Conservation (phyloP, 2,113 vertebrate genomes). For the Vulpes lagopus region DNA sequence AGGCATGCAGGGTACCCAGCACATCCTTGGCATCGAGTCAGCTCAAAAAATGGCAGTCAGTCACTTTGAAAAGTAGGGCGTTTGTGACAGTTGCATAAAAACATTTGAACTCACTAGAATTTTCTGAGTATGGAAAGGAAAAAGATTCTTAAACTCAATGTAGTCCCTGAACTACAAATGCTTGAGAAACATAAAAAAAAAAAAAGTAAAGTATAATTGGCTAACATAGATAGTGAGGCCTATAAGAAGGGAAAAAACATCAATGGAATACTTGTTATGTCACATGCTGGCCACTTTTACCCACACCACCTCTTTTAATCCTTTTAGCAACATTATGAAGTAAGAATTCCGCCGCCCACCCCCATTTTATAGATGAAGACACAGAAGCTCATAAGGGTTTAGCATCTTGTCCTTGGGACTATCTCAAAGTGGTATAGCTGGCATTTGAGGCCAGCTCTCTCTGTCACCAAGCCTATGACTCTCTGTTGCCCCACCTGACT, state of each 20-base stretch:
- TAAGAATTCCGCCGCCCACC: background rate
- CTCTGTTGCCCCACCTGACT: background rate
- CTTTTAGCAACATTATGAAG: background rate
- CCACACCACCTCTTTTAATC: background rate
- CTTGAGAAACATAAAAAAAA: background rate
- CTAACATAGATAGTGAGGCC: background rate
- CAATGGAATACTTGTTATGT: background rate
- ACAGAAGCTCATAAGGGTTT: background rate
- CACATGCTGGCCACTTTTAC: background rate
- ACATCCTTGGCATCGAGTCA: background rate
- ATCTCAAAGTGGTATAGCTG: background rate
- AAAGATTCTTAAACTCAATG: background rate
- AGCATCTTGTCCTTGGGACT: background rate
- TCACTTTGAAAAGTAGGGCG: background rate
- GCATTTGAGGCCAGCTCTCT: background rate
- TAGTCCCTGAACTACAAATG: background rate
- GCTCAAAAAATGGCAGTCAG: background rate
- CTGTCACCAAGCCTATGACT: background rate
- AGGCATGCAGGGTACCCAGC: background rate
- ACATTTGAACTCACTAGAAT: background rate
- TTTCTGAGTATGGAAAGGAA: background rate
- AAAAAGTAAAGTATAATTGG: background rate
- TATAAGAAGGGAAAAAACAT: background rate
- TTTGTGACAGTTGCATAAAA: background rate
- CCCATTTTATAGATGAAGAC: background rate